phyloP scores from a whole-genome alignment of 2,888 invertebrate genomes.

The Drosophila nigricruria region DNA sequence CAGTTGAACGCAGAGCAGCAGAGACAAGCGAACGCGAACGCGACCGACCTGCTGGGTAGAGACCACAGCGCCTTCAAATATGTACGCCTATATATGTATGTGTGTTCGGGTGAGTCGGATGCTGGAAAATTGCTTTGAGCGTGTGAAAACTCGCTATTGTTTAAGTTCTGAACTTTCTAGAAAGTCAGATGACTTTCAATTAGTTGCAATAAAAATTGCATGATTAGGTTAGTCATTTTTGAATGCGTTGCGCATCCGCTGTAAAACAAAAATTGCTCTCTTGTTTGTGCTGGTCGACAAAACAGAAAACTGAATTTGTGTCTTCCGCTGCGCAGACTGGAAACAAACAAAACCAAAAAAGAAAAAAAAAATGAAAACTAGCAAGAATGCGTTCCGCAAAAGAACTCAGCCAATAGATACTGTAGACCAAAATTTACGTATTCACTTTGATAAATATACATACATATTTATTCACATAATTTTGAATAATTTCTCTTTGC shows the following conservation, averaged over 20 bases:
- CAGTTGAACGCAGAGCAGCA: constrained; percentile 29
- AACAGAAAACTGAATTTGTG: constrained; percentile 57
- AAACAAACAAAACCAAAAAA: constrained; percentile 31
- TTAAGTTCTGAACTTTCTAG: constrained; percentile 39
- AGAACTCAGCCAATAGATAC: background rate
- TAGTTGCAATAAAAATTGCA: constrained; percentile 50
- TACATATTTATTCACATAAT: background rate
- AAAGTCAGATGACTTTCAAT: constrained; percentile 54
- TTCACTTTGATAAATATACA: background rate
- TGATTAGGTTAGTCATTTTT: constrained; percentile 50
- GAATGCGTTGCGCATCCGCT: constrained; percentile 62
- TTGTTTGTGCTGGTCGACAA: constrained; percentile 41
- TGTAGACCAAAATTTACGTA: background rate
- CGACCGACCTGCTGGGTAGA: background rate
- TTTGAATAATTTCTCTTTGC: background rate
- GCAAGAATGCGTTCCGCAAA: background rate
- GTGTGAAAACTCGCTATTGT: constrained; percentile 50
- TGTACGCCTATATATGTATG: constrained; percentile 11
- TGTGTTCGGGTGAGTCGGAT: constrained; percentile 6
- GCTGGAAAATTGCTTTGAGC: constrained; percentile 30
- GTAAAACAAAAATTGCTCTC: constrained; percentile 30
- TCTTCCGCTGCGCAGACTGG: constrained; percentile 58
- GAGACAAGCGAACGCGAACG: background rate
- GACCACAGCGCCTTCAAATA: constrained; percentile 14
- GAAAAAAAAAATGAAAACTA: constrained; percentile 11